Evolutionary conservation across 2,113 vertebrate genomes (phyloP).

Genomic region (Leuciscus idus): DNA sequence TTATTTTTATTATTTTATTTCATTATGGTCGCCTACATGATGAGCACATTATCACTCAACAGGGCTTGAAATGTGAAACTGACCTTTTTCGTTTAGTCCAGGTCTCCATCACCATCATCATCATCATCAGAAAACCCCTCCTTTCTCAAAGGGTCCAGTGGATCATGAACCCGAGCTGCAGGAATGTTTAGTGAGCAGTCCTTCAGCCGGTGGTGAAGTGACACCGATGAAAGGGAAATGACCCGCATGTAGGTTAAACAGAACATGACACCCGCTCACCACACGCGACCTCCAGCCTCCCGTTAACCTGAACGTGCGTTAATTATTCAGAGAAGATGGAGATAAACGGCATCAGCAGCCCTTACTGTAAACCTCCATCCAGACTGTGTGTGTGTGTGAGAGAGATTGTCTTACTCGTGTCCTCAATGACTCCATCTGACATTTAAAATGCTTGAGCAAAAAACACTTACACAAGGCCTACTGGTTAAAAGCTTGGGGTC

Average conservation of each 20-base stretch:
- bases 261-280: constrained; percentile 39
- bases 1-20: not conserved
- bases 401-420: constrained; percentile 48
- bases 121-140: not conserved
- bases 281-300: constrained; percentile 25
- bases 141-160: not conserved
- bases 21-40: not conserved
- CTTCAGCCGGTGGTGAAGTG: not conserved
- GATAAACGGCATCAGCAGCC: constrained; percentile 44
- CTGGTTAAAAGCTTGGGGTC: not conserved
- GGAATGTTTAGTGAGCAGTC: not conserved
- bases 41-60: not conserved
- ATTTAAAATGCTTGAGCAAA: not conserved
- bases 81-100: not conserved
- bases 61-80: not conserved
- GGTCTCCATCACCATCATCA: not conserved
- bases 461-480: not conserved
- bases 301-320: constrained; percentile 43
- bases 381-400: not conserved
- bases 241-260: constrained; percentile 52
- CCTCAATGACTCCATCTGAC: not conserved
- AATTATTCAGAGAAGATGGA: constrained; percentile 50
- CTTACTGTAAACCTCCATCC: not conserved
- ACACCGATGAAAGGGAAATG: constrained; percentile 48
- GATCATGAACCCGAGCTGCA: constrained; percentile 1